These are phyloP conservation scores for Setipinna tenuifilis DNA, from an alignment of 2,797 vertebrate genomes.

Conservation along the genomic window DNA sequence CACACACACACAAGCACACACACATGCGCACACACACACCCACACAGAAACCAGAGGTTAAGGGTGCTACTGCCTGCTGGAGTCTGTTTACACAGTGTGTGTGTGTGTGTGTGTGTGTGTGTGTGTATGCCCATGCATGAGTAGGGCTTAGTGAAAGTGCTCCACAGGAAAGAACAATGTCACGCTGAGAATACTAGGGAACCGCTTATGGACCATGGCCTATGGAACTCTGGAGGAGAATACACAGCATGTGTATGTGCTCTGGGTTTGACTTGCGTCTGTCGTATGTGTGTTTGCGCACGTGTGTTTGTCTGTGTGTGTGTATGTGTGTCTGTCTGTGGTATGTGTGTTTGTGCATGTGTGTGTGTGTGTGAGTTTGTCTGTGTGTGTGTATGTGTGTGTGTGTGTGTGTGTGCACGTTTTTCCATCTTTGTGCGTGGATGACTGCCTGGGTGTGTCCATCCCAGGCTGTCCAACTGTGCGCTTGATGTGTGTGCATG, in stretches of 20 bases:
- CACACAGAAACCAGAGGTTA: neutral
- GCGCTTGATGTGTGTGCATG: neutral
- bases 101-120: neutral
- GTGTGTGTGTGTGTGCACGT: neutral
- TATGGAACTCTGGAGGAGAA: neutral
- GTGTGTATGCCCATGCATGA: neutral
- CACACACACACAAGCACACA: conserved; percentile 15
- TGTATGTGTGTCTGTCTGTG: too few relatives aligned
- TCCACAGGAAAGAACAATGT: neutral
- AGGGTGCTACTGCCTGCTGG: neutral
- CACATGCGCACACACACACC: neutral
- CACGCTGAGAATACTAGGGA: neutral
- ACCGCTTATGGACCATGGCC: neutral
- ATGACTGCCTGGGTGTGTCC: too few relatives aligned
- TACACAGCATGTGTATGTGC: neutral
- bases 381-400: neutral
- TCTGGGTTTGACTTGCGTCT: neutral
- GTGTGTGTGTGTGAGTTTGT: neutral
- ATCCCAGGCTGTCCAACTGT: too few relatives aligned
- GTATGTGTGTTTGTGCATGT: neutral
- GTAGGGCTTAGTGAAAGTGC: neutral
- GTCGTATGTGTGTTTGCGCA: neutral
- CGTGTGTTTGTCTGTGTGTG: neutral
- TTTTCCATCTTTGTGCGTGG: too few relatives aligned
- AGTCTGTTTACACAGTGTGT: neutral